phyloP scores from a whole-genome alignment of 1,140 invertebrate genomes.

The Mactra quadrangularis region DNA sequence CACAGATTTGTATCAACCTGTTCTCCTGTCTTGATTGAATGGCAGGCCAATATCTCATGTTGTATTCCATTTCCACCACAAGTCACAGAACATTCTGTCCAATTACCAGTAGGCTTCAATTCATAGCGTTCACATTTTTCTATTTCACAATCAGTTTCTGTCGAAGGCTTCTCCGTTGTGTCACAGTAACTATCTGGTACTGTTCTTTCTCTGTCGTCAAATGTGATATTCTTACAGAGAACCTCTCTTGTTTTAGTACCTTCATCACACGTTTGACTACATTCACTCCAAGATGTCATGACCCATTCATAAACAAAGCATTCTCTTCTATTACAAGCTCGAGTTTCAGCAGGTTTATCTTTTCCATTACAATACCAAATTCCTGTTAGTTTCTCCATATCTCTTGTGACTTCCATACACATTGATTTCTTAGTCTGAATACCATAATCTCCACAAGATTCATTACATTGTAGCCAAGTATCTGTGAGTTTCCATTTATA shows the following conservation, averaged over 20 bases:
- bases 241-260: neutral
- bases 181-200: slow-evolving; percentile 18
- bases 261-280: slow-evolving; percentile 38
- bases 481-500: slow-evolving; percentile 41
- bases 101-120: slow-evolving; percentile 11
- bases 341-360: slow-evolving; percentile 10
- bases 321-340: slow-evolving; percentile 41
- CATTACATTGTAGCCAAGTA: slow-evolving; percentile 35
- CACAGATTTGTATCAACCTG: slow-evolving; percentile 13
- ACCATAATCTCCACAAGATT: slow-evolving; percentile 36
- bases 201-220: slow-evolving; percentile 35
- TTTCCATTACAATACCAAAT: slow-evolving; percentile 20
- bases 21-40: neutral
- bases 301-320: slow-evolving; percentile 34
- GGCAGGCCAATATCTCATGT: neutral
- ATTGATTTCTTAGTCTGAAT: neutral
- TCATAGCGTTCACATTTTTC: slow-evolving; percentile 13
- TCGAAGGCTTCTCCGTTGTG: slow-evolving; percentile 5
- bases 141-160: slow-evolving; percentile 17
- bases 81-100: slow-evolving; percentile 30
- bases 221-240: slow-evolving; percentile 46
- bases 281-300: slow-evolving; percentile 22
- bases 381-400: neutral
- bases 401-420: slow-evolving; percentile 17
- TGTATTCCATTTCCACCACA: slow-evolving; percentile 43